Evolutionary conservation across 1,140 invertebrate genomes (phyloP), one percentile per base, ranked within the genome.

Genomic region (Dolichoris vasculosae): DNA sequence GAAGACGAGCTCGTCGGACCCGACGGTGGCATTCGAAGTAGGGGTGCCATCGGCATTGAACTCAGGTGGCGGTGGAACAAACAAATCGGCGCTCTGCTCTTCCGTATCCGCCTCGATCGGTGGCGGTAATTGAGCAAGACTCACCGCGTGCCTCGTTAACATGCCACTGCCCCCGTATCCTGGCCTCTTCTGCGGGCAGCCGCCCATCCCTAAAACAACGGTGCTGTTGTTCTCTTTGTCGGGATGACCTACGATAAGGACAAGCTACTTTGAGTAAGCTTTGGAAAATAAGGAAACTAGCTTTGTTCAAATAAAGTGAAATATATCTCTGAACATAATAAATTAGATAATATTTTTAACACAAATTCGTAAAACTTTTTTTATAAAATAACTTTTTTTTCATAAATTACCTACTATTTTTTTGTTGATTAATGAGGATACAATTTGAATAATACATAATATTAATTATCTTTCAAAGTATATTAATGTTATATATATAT

Each of bases 41-140:
- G 92, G 91, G 67, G 92, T 90, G 48, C 92, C 94, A 26, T 90
- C 88, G 64, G 94, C 95, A 75, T 94, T 95, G 89, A 97, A 97
- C 90, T 97, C 96, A 13, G 96, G 96, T n/a, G 96, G 96, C n/a
- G 96, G 96, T 17, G 96, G 96, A 7, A 97, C 93, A 81, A 96
- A 96, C 38, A 96, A 92, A 82, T 96, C 95, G 82, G 95, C 95
- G 63, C 94, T 93, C 86, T 95, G 95, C 59, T 95, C 94, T 80
- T 96, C 96, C 23, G 95, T 94, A 80, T 96, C 96, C 82, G 95
- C 95, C 90, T 97, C 97, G 55, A 97, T 94, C 7, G 97, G 97
- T 35, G 97, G 97, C 64, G 97, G 97, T 67, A 97, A 92, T 89
- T 97, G 96, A 13, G 96, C 96, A 48, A 97, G 92, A 35, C 96